These are phyloP conservation scores for Cyclophora punctaria DNA, from an alignment of 2,888 invertebrate species.

Conservation along the genomic window DNA sequence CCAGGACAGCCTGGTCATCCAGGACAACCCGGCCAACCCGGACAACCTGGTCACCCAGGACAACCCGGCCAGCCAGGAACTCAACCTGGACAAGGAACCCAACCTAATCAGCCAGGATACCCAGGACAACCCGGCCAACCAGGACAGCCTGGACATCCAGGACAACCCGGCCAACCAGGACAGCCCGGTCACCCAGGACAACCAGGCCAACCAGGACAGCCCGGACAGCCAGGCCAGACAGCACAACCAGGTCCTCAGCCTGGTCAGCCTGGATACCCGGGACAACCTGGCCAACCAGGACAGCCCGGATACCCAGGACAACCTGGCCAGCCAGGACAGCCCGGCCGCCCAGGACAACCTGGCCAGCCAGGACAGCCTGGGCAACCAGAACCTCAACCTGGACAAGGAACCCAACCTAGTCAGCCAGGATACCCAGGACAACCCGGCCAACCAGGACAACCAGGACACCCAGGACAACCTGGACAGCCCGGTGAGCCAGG, in stretches of 20 bases:
- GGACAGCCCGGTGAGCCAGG: slow-evolving; percentile 44
- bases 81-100: slow-evolving; percentile 1
- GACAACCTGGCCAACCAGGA: too few relatives aligned
- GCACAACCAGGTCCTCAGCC: slow-evolving; percentile 12
- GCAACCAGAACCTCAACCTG: slow-evolving; percentile 14
- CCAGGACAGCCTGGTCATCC: slow-evolving; percentile 19
- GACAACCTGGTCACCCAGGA: slow-evolving; percentile 42
- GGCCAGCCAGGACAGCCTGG: too few relatives aligned
- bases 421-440: slow-evolving; percentile 16
- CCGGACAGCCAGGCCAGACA: too few relatives aligned
- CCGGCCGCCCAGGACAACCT: too few relatives aligned
- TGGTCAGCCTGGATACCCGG: slow-evolving; percentile 18
- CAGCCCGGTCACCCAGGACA: too few relatives aligned
- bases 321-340: too few relatives aligned
- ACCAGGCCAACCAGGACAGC: too few relatives aligned
- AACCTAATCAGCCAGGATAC: slow-evolving; percentile 25
- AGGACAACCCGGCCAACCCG: slow-evolving; percentile 21
- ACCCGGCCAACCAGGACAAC: slow-evolving; percentile 16
- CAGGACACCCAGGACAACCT: slow-evolving; percentile 32
- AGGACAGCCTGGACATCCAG: too few relatives aligned
- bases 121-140: slow-evolving; percentile 1
- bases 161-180: too few relatives aligned
- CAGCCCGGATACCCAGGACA: too few relatives aligned
- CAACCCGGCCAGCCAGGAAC: slow-evolving; percentile 28
- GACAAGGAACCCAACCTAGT: slow-evolving; percentile 20